Base-by-base conservation (phyloP, 1,140 invertebrate genomes). In the Drosophila serrata region DNA sequence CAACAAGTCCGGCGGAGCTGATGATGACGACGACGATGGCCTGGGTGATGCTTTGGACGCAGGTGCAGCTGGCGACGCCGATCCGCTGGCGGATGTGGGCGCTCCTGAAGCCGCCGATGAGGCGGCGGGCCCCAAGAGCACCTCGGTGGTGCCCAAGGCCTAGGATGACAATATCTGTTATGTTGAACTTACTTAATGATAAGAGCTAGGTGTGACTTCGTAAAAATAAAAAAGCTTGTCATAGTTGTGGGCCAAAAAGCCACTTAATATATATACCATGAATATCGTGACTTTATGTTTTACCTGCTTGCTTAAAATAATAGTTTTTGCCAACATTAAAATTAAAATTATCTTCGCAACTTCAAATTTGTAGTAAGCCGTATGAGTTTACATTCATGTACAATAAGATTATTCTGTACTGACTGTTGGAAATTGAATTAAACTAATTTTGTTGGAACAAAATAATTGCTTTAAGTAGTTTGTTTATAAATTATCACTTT, bases 1-100 rank as follows among this genome's bases (percentile, higher is more conserved):
- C 93, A 96, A 95, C 63, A 95, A 95, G 75, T 94, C 95, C 27
- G 93, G 93, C 37, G 94, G 95, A 39, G 48, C 9, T n/a, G 94
- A 95, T 45, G 95, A 95, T 57, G 93, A 94, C 59, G 82, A 87
- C 8, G 78, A 87, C 15, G 87, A 92, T 55, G 79, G 65, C 0
- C 27, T 81, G 7, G 72, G 69, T 8, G 81, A 75, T 53, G 84
- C 82, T 2, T 65, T 88, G 79, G 79, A 72, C 45, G 56, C 58
- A 0, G 79, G 61, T 2, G 19, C 53, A 0, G 53, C 19, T 35
- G 70, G 35, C 1, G 63, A 68, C 22, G 49, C 82, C 1, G 82
- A 85, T 61, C 82, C 69, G 8, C 29, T 73, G 68, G 40, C 64
- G 68, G 22, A 55, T 55, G 17, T 55, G 15, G 79, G 53, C 24